Percentiles rank a stretch among this genome's conserved stretches.
Conservation (phyloP, 2,797 vertebrate genomes). For the Chanos chanos region DNA sequence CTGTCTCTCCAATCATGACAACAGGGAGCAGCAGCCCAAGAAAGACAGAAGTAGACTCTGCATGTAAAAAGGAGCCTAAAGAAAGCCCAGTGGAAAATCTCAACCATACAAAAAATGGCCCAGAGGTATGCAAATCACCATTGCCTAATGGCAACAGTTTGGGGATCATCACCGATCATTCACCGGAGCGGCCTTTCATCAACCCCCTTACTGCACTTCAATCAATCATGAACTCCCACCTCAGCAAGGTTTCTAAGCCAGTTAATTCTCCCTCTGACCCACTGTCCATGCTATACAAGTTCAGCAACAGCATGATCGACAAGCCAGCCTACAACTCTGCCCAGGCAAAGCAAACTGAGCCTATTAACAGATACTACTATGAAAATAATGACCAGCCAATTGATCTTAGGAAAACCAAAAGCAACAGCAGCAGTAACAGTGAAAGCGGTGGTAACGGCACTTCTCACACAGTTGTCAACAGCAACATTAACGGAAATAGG, state of each 20-base stretch:
- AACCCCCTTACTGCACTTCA: constrained; percentile 95
- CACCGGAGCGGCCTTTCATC: constrained; percentile 88
- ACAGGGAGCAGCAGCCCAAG: constrained; percentile 68
- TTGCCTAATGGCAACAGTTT: constrained; percentile 87
- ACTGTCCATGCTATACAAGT: constrained; percentile 92
- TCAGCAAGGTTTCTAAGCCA: constrained; percentile 92
- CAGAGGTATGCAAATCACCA: constrained; percentile 76
- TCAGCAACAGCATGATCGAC: constrained; percentile 97
- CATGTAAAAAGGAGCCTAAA: constrained; percentile 85
- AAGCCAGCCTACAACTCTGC: constrained; percentile 84
- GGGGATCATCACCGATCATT: constrained; percentile 93
- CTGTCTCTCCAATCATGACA: neutral
- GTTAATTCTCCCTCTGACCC: constrained; percentile 87
- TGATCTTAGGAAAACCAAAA: constrained; percentile 96
- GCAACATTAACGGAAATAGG: constrained; percentile 55
- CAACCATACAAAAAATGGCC: constrained; percentile 81
- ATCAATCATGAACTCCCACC: constrained; percentile 97
- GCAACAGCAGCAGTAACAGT: constrained; percentile 54
- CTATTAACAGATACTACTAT: constrained; percentile 80
- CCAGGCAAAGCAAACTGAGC: constrained; percentile 82
- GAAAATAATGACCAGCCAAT: constrained; percentile 95
- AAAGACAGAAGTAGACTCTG: constrained; percentile 72
- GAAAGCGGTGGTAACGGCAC: constrained; percentile 45
- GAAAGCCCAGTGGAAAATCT: constrained; percentile 73
- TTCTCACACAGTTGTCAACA: constrained; percentile 50